phyloP scores from a whole-genome alignment of 2,113 vertebrate species.

The Canis aureus region DNA sequence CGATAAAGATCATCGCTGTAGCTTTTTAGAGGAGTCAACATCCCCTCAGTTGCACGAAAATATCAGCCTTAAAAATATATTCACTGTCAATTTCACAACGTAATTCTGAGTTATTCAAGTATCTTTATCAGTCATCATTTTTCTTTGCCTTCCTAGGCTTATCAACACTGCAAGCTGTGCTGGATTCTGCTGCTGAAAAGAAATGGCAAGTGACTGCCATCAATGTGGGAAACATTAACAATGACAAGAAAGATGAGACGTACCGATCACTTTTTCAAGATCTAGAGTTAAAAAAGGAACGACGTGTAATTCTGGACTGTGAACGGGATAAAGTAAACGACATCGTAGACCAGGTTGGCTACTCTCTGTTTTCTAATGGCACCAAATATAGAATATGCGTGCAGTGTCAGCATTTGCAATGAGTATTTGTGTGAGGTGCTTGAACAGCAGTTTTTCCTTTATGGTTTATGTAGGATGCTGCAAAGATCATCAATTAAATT shows the following conservation, averaged over 20 bases:
- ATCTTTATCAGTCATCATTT: constrained; percentile 46
- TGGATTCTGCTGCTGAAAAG: constrained; percentile 98
- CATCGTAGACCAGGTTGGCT: constrained; percentile 98
- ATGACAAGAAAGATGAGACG: constrained; percentile 98
- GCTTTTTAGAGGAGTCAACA: neutral
- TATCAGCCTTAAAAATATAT: neutral
- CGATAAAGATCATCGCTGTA: neutral
- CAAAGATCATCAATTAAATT: constrained; percentile 62
- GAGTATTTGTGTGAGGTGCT: constrained; percentile 20
- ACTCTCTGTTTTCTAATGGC: constrained; percentile 67
- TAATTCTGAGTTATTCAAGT: neutral
- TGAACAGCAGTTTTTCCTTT: constrained; percentile 48
- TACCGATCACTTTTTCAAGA: constrained; percentile 99
- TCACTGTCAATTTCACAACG: neutral
- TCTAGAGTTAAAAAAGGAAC: constrained; percentile 98
- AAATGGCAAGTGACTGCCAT: constrained; percentile 99
- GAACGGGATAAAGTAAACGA: constrained; percentile 99
- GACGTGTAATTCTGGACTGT: constrained; percentile 98
- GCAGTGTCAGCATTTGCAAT: constrained; percentile 8
- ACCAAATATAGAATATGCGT: neutral
- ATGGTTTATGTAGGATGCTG: constrained; percentile 32
- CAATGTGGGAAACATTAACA: constrained; percentile 99
- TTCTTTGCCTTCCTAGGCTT: constrained; percentile 89
- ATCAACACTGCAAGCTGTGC: constrained; percentile 97
- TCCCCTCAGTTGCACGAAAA: neutral